Conservation (phyloP, 2,113 vertebrate genomes). For the Phasianus colchicus region DNA sequence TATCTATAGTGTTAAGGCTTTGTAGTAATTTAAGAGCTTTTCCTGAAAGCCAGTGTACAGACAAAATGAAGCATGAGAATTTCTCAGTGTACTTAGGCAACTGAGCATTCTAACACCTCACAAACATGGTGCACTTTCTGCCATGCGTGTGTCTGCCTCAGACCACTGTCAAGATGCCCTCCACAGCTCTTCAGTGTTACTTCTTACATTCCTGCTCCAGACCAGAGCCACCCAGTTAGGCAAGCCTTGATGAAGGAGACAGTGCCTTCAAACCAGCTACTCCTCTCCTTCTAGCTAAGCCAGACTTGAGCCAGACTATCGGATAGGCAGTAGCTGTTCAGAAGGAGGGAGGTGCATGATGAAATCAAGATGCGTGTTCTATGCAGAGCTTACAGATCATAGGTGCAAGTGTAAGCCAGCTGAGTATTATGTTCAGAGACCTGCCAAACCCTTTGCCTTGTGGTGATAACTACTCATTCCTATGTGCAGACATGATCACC, state of each 20-base stretch:
- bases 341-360: neutral
- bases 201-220: neutral
- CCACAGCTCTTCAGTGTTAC: neutral
- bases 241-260: neutral
- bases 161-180: neutral
- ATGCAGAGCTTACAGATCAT: accelerated
- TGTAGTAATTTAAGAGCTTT: neutral
- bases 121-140: neutral
- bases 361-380: neutral
- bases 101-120: neutral
- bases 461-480: neutral
- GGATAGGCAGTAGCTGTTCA: neutral
- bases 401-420: neutral
- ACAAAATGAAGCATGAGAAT: neutral
- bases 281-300: neutral
- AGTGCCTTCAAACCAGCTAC: neutral
- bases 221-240: neutral
- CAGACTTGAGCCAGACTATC: neutral
- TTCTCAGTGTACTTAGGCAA: neutral
- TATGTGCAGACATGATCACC: neutral
- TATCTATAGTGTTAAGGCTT: neutral
- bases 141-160: neutral
- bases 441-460: neutral
- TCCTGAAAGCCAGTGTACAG: neutral
- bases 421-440: neutral